A percentile compares a stretch with the other conserved stretches of the same genome.
phyloP scores from a whole-genome alignment of 2,113 vertebrate genomes.

The Pimephales promelas region DNA sequence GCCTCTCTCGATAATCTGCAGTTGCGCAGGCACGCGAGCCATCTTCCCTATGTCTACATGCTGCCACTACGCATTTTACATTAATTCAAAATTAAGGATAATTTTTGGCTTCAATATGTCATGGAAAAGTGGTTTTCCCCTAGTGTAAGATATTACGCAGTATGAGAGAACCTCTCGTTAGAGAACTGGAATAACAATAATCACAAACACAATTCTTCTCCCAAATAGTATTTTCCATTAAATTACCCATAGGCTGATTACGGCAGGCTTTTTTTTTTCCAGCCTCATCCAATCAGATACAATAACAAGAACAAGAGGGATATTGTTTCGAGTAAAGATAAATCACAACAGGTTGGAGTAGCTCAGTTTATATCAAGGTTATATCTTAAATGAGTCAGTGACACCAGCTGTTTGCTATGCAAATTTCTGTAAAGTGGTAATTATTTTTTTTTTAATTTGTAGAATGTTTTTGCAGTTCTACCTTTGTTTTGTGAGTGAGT shows the following conservation, averaged over 20 bases:
- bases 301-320: background rate
- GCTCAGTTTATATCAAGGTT: too few species aligned
- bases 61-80: too few species aligned
- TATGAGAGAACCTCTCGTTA: too few species aligned
- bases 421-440: background rate
- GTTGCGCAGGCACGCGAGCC: too few species aligned
- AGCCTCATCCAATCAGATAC: background rate
- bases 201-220: conserved; percentile 1
- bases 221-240: background rate
- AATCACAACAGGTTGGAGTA: conserved; percentile 6
- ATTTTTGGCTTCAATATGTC: too few species aligned
- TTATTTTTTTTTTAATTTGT: background rate
- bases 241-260: background rate
- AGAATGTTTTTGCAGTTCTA: conserved; percentile 4
- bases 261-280: background rate
- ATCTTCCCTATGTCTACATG: too few species aligned
- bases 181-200: background rate
- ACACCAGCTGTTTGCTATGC: background rate
- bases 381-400: background rate
- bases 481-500: background rate
- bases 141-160: too few species aligned
- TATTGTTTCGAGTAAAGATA: background rate
- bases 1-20: too few species aligned
- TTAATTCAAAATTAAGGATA: too few species aligned
- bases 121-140: too few species aligned